phyloP scores from a whole-genome alignment of 1,140 invertebrate genomes.

The Teleopsis dalmanni region DNA sequence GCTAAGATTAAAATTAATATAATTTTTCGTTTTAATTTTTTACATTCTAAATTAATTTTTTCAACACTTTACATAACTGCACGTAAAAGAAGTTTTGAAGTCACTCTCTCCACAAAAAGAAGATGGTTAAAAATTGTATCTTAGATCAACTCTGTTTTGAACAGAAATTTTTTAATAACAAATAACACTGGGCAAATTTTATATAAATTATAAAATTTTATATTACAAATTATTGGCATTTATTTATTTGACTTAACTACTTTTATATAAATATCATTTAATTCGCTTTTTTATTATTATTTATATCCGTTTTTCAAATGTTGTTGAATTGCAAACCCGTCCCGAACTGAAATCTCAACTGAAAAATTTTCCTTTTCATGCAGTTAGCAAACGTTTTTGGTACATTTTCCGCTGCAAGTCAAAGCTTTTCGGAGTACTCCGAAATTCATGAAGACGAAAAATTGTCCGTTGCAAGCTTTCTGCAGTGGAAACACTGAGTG shows the following conservation, averaged over 20 bases:
- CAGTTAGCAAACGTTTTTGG: slow-evolving; percentile 27
- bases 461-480: neutral
- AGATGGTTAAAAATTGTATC: too few relatives aligned
- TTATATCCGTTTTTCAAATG: slow-evolving; percentile 16
- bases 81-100: too few relatives aligned
- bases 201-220: neutral
- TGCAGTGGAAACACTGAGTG: neutral
- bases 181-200: neutral
- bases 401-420: slow-evolving; percentile 4
- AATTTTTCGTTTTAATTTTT: neutral
- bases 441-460: slow-evolving; percentile 1
- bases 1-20: neutral
- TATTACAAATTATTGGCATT: neutral
- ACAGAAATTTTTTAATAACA: neutral
- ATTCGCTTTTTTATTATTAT: neutral
- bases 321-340: slow-evolving; percentile 42
- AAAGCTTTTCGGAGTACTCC: slow-evolving; percentile 1
- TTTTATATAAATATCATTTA: neutral
- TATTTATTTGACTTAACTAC: neutral
- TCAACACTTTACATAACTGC: slow-evolving; percentile 10
- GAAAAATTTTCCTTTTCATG: slow-evolving; percentile 39
- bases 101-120: too few relatives aligned
- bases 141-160: neutral
- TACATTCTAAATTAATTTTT: slow-evolving; percentile 1
- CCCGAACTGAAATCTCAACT: slow-evolving; percentile 39